Evolutionary conservation across 2,113 vertebrate genomes (phyloP).

Genomic region (Motacilla tschutschensis): DNA sequence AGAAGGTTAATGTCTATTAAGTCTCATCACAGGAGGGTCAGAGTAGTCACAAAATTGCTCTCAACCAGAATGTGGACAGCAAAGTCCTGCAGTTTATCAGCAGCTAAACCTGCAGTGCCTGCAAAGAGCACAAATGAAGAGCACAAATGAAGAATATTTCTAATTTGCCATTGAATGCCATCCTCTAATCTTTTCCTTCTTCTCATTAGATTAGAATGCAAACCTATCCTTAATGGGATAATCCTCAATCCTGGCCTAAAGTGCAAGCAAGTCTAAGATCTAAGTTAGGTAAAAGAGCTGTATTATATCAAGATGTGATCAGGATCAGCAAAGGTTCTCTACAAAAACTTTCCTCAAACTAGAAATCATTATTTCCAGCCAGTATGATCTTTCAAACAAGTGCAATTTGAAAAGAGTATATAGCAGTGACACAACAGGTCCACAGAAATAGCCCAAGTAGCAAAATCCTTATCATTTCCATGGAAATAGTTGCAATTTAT

Average conservation of each 20-base stretch:
- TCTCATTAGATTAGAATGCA: neutral
- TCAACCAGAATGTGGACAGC: neutral
- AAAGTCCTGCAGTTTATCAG: neutral
- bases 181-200: neutral
- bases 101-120: neutral
- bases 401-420: neutral
- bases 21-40: neutral
- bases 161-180: neutral
- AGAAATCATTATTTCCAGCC: neutral
- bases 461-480: neutral
- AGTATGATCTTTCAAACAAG: neutral
- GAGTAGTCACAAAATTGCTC: neutral
- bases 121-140: neutral
- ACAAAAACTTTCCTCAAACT: neutral
- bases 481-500: neutral
- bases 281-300: neutral
- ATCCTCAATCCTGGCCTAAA: neutral
- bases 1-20: neutral
- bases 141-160: neutral
- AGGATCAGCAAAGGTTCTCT: neutral
- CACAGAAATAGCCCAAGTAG: neutral
- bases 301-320: neutral
- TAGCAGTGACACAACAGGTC: neutral
- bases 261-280: neutral
- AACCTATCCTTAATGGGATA: neutral